Evolutionary conservation across 2,113 vertebrate genomes (phyloP).

Genomic region (Callaeas wilsoni): DNA sequence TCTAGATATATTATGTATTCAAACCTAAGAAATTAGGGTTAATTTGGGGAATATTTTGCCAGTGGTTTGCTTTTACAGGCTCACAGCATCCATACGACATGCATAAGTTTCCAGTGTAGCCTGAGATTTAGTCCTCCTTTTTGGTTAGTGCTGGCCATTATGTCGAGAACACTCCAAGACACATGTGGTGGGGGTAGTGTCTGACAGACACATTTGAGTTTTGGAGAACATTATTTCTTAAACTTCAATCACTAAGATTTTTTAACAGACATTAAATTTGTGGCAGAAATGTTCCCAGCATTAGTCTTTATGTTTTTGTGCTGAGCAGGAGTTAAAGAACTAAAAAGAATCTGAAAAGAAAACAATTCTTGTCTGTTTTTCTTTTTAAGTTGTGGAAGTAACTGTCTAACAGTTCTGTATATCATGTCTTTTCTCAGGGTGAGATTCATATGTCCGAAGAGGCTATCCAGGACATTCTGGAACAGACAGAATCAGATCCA

Average conservation of each 20-base stretch:
- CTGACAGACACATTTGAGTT: background rate
- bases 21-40: background rate
- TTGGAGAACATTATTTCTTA: background rate
- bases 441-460: conserved; percentile 99
- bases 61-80: background rate
- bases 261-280: background rate
- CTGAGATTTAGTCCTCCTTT: background rate
- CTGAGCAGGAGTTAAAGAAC: background rate
- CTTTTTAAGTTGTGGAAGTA: background rate
- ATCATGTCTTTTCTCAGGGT: conserved; percentile 68
- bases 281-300: background rate
- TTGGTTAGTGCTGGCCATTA: background rate
- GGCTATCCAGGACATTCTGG: conserved; percentile 94
- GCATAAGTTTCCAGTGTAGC: background rate
- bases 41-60: background rate
- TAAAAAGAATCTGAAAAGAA: background rate
- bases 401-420: background rate
- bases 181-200: background rate
- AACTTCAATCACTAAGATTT: background rate
- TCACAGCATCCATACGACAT: background rate
- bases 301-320: background rate
- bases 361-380: background rate
- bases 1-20: background rate
- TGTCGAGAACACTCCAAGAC: background rate
- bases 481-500: conserved; percentile 95